These are phyloP conservation scores for Rallus limicola DNA, from an alignment of 2,113 vertebrate genomes.

Conservation along the genomic window DNA sequence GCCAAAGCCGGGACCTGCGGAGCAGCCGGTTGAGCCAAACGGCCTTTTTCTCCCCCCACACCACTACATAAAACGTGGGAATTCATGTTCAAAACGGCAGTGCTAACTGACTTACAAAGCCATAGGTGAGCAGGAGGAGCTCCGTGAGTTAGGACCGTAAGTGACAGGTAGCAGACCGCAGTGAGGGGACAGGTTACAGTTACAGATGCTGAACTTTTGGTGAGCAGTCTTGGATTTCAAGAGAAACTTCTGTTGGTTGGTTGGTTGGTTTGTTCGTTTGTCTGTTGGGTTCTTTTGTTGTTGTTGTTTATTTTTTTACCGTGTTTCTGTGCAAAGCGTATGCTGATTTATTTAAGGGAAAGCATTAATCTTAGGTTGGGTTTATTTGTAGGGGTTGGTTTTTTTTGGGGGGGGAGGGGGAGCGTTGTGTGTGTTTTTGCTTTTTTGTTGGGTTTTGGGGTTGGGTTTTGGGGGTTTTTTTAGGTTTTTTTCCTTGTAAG, in stretches of 20 bases:
- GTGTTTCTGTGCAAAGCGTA: slow-evolving; percentile 57
- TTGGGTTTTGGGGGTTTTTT: too few relatives aligned
- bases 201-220: not conserved
- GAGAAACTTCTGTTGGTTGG: slow-evolving; percentile 17
- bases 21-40: not conserved
- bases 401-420: not conserved
- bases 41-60: not conserved
- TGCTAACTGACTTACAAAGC: slow-evolving; percentile 21
- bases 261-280: too few relatives aligned
- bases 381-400: not conserved
- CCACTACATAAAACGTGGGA: not conserved
- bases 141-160: not conserved
- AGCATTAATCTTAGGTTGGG: slow-evolving; percentile 49
- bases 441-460: not conserved
- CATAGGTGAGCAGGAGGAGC: slow-evolving; percentile 38
- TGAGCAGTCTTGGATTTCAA: slow-evolving; percentile 67
- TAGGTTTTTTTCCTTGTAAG: not conserved
- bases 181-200: slow-evolving; percentile 4
- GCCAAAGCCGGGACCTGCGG: not conserved
- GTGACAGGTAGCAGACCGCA: slow-evolving; percentile 1
- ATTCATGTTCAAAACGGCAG: not conserved
- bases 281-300: not conserved
- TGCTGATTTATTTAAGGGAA: slow-evolving; percentile 74
- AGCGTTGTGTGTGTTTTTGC: not conserved
- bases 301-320: slow-evolving; percentile 48